phyloP scores from a whole-genome alignment of 2,797 vertebrate species.

The Podargus strigoides region DNA sequence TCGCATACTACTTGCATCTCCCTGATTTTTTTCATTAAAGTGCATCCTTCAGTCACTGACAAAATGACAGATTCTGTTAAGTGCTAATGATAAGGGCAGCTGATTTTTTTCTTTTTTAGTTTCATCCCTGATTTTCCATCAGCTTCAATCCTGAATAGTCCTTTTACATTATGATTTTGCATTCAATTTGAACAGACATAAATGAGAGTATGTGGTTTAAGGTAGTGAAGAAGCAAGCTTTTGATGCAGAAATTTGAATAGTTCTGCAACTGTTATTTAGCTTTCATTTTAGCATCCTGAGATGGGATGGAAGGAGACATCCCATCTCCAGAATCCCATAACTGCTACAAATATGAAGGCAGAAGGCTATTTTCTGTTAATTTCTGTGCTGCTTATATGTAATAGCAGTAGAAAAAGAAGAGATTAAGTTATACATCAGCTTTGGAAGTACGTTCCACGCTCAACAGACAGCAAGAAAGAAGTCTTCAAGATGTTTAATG shows the following conservation, averaged over 20 bases:
- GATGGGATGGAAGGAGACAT: neutral
- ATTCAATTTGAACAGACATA: constrained; percentile 4
- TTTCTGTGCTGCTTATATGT: neutral
- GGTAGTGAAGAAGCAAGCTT: neutral
- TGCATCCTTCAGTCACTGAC: neutral
- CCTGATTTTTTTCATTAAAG: neutral
- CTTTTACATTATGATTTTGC: neutral
- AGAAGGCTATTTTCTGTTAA: neutral
- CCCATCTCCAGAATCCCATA: neutral
- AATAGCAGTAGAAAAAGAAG: neutral
- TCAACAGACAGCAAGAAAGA: neutral
- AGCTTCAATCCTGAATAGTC: neutral
- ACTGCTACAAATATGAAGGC: neutral
- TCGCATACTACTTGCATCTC: neutral
- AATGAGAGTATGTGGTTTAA: neutral
- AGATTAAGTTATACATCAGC: neutral
- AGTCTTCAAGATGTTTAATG: neutral
- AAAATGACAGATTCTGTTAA: neutral
- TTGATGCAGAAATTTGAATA: neutral
- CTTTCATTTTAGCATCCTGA: neutral
- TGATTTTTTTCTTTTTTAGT: neutral
- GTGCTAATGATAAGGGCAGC: neutral
- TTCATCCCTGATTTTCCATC: neutral
- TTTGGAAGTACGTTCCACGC: neutral
- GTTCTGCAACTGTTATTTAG: neutral